A percentile compares a stretch with the other conserved stretches of the same genome.
phyloP scores from a whole-genome alignment of 2,888 invertebrate genomes.

The Rhyacophila evoluta region DNA sequence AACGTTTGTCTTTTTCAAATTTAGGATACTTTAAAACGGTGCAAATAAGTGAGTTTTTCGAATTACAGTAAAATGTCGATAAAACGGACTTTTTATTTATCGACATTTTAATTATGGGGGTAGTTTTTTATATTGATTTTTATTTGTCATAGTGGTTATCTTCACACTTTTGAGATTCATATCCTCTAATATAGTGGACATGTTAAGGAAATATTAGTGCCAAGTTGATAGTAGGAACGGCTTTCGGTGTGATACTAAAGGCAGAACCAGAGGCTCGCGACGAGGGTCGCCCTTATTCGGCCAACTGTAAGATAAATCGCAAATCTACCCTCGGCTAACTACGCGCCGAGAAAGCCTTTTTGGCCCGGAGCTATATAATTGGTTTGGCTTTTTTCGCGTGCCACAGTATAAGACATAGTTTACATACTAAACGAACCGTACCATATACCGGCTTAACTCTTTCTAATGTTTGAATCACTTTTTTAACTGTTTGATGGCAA shows the following conservation, averaged over 20 bases:
- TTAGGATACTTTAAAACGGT: too few species aligned
- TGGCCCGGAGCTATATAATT: background rate
- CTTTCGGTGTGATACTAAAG: background rate
- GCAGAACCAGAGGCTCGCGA: background rate
- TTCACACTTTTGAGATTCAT: too few species aligned
- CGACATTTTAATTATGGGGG: too few species aligned
- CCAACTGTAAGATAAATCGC: conserved; percentile 13
- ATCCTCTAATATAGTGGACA: too few species aligned
- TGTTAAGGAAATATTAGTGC: too few species aligned
- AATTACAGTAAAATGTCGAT: too few species aligned
- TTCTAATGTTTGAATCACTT: background rate
- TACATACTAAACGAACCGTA: background rate
- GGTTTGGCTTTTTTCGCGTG: conserved; percentile 10
- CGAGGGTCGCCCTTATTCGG: background rate
- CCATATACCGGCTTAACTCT: background rate
- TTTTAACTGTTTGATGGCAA: too few species aligned
- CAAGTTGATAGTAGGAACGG: background rate
- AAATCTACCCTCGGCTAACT: conserved; percentile 8
- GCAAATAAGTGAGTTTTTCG: too few species aligned
- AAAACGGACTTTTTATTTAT: too few species aligned
- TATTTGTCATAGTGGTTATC: too few species aligned
- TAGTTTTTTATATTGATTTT: too few species aligned
- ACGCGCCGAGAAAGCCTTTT: conserved; percentile 5
- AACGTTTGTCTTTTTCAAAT: too few species aligned
- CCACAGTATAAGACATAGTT: background rate